Evolutionary conservation across 92 coral and sea anemone genomes (phyloP), one percentile per base, ranked within the genome.

Genomic region (Porites cylindrica): DNA sequence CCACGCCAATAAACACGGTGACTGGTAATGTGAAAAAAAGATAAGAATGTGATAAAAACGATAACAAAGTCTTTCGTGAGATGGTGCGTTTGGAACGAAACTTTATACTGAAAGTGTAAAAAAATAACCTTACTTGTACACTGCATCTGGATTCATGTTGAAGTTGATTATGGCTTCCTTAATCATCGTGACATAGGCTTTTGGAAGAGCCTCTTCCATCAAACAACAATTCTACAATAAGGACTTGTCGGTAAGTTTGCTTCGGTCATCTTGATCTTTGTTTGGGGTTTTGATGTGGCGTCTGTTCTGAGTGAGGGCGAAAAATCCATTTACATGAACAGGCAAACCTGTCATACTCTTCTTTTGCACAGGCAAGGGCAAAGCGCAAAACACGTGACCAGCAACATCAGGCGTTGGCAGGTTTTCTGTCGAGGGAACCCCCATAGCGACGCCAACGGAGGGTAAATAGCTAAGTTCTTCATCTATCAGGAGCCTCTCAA

Each of bases 301-400:
- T 67, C 93, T 90, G 83, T 90, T 90, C 83, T 90, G 93, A 29
- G 87, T 90, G 9, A 90, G 72, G 13, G 93, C 86, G 23, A 90
- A 90, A 72, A 86, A 90, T 1, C 93, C 93, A 62, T 90, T 90
- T 10, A 90, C 93, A 62, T 90, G 93, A 62, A 90, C 93, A 1
- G 93, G 93, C 9, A 90, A 83, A 24, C 93, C 93, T 1, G 93
- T 90, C 58, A 86, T 21, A 66, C 93, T 86, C 59, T 76, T 85
- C 71, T 43, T 74, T 67, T 90, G 90, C 32, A 90, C 47, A 14
- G 93, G 93, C 71, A 90, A 81, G 1, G 93, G 93, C 43, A 90
- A 86, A 52, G 75, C 83, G 50, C 93, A 90, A 71, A 90, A 90
- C 52, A 90, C 77, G 63, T 90, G 93, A 6, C 93, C 93, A 20